Base-by-base conservation (phyloP, 64 coral and sea anemone genomes). In the Porites australiensis region DNA sequence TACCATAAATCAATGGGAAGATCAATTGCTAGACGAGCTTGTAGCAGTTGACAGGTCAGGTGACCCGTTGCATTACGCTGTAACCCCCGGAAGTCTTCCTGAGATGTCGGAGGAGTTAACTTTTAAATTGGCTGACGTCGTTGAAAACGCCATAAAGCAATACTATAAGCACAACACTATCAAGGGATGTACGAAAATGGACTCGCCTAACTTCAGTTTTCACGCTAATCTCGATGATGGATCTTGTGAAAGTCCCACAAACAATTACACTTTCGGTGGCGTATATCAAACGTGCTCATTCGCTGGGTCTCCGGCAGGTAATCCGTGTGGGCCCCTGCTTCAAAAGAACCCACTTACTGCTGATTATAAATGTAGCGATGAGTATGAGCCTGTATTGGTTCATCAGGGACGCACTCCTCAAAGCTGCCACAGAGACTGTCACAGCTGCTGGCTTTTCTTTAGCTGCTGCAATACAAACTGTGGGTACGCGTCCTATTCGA, bases 181-280 rank as follows among this genome's bases (percentile, higher is more conserved):
- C n/a, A 98, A 88, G 82, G 96, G 96, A 45, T 98, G 96, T 62
- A 98, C 49, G 12, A 87, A 98, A 59, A 87, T 90, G 19, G 79
- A 78, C 23, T 98, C 96, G 63, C 96, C 93, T 11, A 95, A 98
- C 37, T 98, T 98, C 63, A 98, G 92, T 73, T 98, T 98, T 64
- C 96, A 98, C 87, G 96, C 96, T 3, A 89, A 94, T 75, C 65
- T 98, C 44, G 96, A 98, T 58, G 96, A 98, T 77, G 57, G 92
- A 50, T 95, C 96, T 16, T 98, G 96, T 86, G 77, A 92, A 19
- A 82, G 89, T 27, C 78, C 85, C 8, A 73, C 87, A 20, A 98
- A 86, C 44, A 98, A 98, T 58, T 98, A 89, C 54, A 98, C 96
- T 4, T 98, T 98, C 70, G 96, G 96, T 37, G 96, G 96, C 1